Conservation (phyloP, 1,140 invertebrate genomes). For the Campoletis sonorensis region DNA sequence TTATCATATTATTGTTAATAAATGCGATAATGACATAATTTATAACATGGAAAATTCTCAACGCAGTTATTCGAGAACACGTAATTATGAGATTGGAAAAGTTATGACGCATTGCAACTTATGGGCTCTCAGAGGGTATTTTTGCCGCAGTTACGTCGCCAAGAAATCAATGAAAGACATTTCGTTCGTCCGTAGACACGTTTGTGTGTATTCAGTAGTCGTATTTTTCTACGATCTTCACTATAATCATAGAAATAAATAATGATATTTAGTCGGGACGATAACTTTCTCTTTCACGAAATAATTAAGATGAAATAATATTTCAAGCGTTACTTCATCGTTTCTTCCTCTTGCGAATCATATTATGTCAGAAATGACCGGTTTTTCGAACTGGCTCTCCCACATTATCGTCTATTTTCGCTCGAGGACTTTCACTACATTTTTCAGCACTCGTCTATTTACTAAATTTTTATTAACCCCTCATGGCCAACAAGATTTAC, state of each 20-base stretch:
- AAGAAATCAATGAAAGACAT: conserved; percentile 6
- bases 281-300: neutral
- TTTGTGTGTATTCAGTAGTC: neutral
- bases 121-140: neutral
- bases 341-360: neutral
- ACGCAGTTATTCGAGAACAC: neutral
- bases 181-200: no score
- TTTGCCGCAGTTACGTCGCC: conserved; percentile 13
- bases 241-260: neutral
- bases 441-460: neutral
- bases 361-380: conserved; percentile 13
- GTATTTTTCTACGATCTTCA: neutral
- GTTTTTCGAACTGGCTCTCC: neutral
- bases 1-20: no score
- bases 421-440: conserved; percentile 10
- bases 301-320: neutral
- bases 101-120: neutral
- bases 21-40: neutral
- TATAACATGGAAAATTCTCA: neutral
- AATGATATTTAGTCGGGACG: neutral
- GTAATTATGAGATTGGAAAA: neutral
- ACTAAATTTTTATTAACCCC: neutral
- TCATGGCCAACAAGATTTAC: neutral
- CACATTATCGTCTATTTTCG: neutral
- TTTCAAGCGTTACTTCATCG: neutral